Evolutionary conservation across 2,888 invertebrate genomes (phyloP).

Genomic region (Agonopterix arenella): DNA sequence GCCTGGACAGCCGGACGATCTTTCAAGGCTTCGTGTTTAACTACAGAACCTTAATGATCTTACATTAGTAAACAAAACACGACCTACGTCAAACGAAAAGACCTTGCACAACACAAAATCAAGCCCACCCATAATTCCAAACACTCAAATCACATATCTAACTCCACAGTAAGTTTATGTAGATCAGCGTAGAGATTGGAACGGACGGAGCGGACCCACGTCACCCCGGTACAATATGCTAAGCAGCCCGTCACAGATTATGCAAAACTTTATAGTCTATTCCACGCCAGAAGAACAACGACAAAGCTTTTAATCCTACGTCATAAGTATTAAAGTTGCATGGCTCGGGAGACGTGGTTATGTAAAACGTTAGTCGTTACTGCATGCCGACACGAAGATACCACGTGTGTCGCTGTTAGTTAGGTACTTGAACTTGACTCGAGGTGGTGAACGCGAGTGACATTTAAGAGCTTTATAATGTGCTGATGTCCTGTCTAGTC

Average conservation of each 20-base stretch:
- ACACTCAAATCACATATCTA: slow-evolving; percentile 32
- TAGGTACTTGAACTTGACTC: slow-evolving; percentile 66
- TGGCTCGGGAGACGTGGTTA: too few species aligned
- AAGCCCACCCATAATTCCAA: slow-evolving; percentile 9
- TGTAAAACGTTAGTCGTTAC: slow-evolving; percentile 13
- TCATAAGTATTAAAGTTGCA: too few species aligned
- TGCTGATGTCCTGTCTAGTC: too few species aligned
- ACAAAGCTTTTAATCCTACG: too few species aligned
- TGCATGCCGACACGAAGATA: slow-evolving; percentile 42
- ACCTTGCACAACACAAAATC: background rate
- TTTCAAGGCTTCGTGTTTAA: too few species aligned
- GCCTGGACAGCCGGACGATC: too few species aligned
- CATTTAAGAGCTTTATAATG: slow-evolving; percentile 13
- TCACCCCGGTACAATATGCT: slow-evolving; percentile 40
- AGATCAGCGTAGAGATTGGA: slow-evolving; percentile 33
- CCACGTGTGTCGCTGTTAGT: slow-evolving; percentile 23
- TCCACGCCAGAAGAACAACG: too few species aligned
- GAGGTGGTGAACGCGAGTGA: slow-evolving; percentile 25
- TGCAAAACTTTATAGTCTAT: slow-evolving; percentile 23
- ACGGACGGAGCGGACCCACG: slow-evolving; percentile 35
- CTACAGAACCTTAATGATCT: too few species aligned
- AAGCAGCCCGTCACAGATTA: slow-evolving; percentile 32
- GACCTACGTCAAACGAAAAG: background rate
- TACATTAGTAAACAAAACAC: too few species aligned
- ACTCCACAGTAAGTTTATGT: slow-evolving; percentile 41